phyloP scores from a whole-genome alignment of 2,888 invertebrate species.

The Dichetophora obliterata region DNA sequence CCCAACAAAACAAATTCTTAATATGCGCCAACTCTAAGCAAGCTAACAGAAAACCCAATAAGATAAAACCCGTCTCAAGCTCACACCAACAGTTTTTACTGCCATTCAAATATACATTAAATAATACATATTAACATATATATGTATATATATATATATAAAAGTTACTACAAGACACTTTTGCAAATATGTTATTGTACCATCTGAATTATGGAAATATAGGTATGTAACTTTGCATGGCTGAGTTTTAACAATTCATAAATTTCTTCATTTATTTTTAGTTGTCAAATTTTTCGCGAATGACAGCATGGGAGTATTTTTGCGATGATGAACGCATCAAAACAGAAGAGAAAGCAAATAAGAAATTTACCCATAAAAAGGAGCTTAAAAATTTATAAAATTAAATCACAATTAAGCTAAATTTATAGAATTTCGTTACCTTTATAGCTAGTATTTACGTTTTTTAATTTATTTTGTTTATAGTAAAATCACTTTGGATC shows the following conservation, averaged over 20 bases:
- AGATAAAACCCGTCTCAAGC: too few species aligned
- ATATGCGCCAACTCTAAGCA: too few species aligned
- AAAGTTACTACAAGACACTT: not conserved
- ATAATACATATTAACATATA: too few species aligned
- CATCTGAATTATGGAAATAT: not conserved
- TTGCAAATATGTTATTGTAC: not conserved
- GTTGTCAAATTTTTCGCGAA: conserved; percentile 37
- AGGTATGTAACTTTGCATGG: not conserved
- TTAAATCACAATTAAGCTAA: not conserved
- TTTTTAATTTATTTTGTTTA: not conserved
- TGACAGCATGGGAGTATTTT: conserved; percentile 41
- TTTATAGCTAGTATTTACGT: too few species aligned
- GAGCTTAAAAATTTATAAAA: conserved; percentile 25
- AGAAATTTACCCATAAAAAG: conserved; percentile 23
- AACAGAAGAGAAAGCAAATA: conserved; percentile 20
- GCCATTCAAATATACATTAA: too few species aligned
- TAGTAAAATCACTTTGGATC: too few species aligned
- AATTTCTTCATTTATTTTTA: too few species aligned
- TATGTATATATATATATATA: too few species aligned
- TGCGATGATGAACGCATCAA: conserved; percentile 28
- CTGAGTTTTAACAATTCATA: not conserved
- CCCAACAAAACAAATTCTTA: too few species aligned
- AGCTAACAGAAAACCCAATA: too few species aligned
- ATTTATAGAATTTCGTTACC: not conserved
- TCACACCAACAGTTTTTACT: too few species aligned